Base-by-base conservation (phyloP, 2,888 invertebrate genomes). In the Clanis bilineata region DNA sequence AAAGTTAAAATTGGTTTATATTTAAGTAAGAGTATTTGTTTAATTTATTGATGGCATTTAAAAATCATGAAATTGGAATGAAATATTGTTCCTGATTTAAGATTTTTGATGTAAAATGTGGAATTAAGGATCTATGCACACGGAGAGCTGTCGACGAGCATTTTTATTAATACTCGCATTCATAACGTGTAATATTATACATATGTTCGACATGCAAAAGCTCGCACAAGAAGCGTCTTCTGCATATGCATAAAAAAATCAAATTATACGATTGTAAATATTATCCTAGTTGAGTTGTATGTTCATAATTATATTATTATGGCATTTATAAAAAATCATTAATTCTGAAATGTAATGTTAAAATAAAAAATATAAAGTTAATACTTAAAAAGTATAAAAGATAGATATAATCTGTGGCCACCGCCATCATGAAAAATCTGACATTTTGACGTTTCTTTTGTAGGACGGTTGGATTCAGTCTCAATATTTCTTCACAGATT, bases 341-440 rank as follows among this genome's bases (percentile, higher is more conserved):
- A 32, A 51, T 47, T 47, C 47, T 32, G 51, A 51, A 15, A 51
- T 18, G 28, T 51, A 51, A 28, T 28, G 25, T 32, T 32, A 51
- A 47, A 47, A 47, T 47, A 28, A 7, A 47, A 51, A 70, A 62
- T 70, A 36, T 70, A 73, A 77, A 73, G 75, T 84, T 79, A 79
- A 78, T 79, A 82, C 77, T 80, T 79, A 65, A 68, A 80, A 82
- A 80, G 77, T 80, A 83, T 79, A 71, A 74, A 68, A 71, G 23
- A 51, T 51, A 51, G 28, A 51, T 32, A 32, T 32, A 51, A 51
- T 28, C 9, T 32, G 28, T 23, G 18, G 18, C 44, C 12, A 18
- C 28, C 32, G 51, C 51, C 51, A 51, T 51, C 32, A 32, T 28
- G 51, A n/a, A 51, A 57, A 38, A 41, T 59, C 12, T 59, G 32